A percentile compares a stretch with the other conserved stretches of the same genome.
These are phyloP conservation scores for Ormyrus labotus DNA, from an alignment of 2,888 invertebrate species.

Conservation along the genomic window DNA sequence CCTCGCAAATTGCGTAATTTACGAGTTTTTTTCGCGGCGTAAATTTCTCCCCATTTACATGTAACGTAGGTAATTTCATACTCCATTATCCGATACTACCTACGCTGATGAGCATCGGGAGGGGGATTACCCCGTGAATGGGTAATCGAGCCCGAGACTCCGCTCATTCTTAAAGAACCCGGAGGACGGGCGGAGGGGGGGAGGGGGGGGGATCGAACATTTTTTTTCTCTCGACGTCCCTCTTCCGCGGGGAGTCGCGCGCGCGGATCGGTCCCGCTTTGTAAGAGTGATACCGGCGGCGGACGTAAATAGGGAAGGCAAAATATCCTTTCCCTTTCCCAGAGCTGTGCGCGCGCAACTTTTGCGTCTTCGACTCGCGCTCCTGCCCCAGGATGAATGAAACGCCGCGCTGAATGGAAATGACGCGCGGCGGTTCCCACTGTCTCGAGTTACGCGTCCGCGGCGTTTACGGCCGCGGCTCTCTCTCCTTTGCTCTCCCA, in stretches of 20 bases:
- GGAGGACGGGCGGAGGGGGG: not conserved
- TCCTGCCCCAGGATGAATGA: slow-evolving; percentile 52
- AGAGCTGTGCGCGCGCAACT: not conserved
- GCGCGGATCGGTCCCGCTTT: slow-evolving; percentile 39
- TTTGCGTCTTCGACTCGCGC: slow-evolving; percentile 57
- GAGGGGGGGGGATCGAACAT: slow-evolving; percentile 22
- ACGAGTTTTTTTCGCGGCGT: not conserved
- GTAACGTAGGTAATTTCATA: slow-evolving; percentile 52
- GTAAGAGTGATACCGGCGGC: slow-evolving; percentile 58
- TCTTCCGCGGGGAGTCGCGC: not conserved
- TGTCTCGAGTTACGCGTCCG: slow-evolving; percentile 72
- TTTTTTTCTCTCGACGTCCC: not conserved
- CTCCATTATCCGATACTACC: slow-evolving; percentile 51
- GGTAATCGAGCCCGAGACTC: slow-evolving; percentile 44
- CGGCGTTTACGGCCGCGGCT: not conserved
- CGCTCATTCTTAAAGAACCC: slow-evolving; percentile 34
- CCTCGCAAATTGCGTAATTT: slow-evolving; percentile 36
- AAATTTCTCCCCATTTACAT: slow-evolving; percentile 31
- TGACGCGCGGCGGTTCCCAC: slow-evolving; percentile 71
- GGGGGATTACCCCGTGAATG: slow-evolving; percentile 48
- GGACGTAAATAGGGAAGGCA: slow-evolving; percentile 55
- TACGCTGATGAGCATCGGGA: slow-evolving; percentile 37
- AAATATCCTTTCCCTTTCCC: slow-evolving; percentile 67
- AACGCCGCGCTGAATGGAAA: slow-evolving; percentile 64
- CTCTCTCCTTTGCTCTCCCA: slow-evolving; percentile 1